These are phyloP conservation scores for Dicyrtomina minuta DNA, from an alignment of 2,888 invertebrate species.

Conservation along the genomic window DNA sequence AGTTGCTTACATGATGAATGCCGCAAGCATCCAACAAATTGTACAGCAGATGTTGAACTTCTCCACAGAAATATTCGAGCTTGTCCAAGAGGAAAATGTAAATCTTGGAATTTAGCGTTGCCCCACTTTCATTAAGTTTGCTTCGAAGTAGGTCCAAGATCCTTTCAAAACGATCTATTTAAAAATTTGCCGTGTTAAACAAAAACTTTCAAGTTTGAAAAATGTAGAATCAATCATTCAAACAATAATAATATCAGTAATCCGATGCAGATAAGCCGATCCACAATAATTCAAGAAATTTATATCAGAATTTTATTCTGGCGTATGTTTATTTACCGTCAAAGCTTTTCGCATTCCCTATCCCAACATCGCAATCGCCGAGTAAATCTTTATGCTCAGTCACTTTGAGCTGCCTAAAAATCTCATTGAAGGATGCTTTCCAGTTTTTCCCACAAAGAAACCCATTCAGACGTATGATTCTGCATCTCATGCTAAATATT, in stretches of 20 bases:
- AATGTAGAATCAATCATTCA: no score
- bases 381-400: no score
- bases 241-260: background rate
- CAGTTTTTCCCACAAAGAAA: slow-evolving; percentile 39
- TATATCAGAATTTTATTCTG: no score
- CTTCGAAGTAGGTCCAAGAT: slow-evolving; percentile 36
- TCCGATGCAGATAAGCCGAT: background rate
- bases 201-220: no score
- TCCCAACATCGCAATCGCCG: no score
- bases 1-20: slow-evolving; percentile 16
- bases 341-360: no score
- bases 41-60: slow-evolving; percentile 84
- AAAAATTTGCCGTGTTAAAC: no score
- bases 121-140: slow-evolving; percentile 33
- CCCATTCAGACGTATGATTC: slow-evolving; percentile 42
- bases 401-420: slow-evolving; percentile 34
- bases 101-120: slow-evolving; percentile 34
- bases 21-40: slow-evolving; percentile 77
- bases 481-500: slow-evolving; percentile 26
- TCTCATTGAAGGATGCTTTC: slow-evolving; percentile 39
- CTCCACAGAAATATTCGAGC: slow-evolving; percentile 86
- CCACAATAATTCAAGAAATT: no score
- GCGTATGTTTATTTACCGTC: no score
- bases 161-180: slow-evolving; percentile 42
- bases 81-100: slow-evolving; percentile 82